Percentiles rank a stretch among this genome's conserved stretches.
Evolutionary conservation across 2,113 vertebrate species (phyloP).

Genomic region (Xiphias gladius): DNA sequence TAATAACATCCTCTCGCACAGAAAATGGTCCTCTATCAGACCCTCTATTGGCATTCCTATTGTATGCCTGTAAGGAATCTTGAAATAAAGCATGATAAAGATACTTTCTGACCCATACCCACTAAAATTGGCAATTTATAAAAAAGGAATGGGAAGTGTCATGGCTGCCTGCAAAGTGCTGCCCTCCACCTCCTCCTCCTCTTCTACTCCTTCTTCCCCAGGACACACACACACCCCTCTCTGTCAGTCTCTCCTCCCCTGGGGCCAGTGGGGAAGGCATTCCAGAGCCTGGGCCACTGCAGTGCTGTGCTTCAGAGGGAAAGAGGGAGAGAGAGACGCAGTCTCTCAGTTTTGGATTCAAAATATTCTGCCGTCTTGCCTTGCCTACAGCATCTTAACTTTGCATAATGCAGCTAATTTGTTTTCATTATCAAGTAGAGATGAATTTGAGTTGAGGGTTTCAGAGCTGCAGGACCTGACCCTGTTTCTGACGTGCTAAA

Average conservation of each 20-base stretch:
- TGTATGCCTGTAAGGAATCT: constrained; percentile 41
- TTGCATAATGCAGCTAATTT: constrained; percentile 64
- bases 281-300: constrained; percentile 71
- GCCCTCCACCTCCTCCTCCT: constrained; percentile 27
- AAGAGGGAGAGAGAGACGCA: constrained; percentile 3
- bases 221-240: constrained; percentile 63
- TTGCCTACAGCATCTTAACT: constrained; percentile 51
- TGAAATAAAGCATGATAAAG: constrained; percentile 62
- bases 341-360: constrained; percentile 43
- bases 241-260: constrained; percentile 70
- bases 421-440: constrained; percentile 56
- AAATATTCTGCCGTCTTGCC: constrained; percentile 17
- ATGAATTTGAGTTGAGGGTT: constrained; percentile 49
- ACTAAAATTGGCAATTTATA: constrained; percentile 74
- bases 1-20: constrained; percentile 4
- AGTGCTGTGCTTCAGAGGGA: constrained; percentile 57
- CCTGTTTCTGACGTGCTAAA: constrained; percentile 42
- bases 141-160: constrained; percentile 82
- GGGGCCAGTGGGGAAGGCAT: constrained; percentile 76
- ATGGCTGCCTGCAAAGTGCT: constrained; percentile 55
- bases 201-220: constrained; percentile 16
- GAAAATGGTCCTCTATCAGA: neutral
- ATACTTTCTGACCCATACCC: constrained; percentile 60
- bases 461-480: constrained; percentile 39
- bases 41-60: constrained; percentile 3